Evolutionary conservation across 2,797 vertebrate genomes (phyloP).

Genomic region (Pantherophis vulpinus): DNA sequence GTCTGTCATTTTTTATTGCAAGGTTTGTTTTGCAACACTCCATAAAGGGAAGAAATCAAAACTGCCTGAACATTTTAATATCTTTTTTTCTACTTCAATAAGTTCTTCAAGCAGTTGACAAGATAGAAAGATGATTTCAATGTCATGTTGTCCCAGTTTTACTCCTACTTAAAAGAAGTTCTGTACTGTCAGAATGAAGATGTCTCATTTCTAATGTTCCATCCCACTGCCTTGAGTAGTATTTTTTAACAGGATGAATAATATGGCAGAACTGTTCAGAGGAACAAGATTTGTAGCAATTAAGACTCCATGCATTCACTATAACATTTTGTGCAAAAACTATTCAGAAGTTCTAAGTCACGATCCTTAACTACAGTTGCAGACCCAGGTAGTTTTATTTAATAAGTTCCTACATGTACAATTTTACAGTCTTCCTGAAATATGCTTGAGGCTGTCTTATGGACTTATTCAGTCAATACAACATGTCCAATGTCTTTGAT

Average conservation of each 20-base stretch:
- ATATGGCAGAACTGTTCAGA: neutral
- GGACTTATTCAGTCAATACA: neutral
- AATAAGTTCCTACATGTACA: neutral
- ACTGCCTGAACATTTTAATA: neutral
- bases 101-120: slow-evolving; percentile 29
- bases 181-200: slow-evolving; percentile 15
- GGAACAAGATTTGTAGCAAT: neutral
- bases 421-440: neutral
- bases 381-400: neutral
- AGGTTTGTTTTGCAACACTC: neutral
- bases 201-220: slow-evolving; percentile 22
- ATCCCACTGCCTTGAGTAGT: slow-evolving; percentile 1
- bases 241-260: slow-evolving; percentile 22
- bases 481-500: neutral
- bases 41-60: neutral
- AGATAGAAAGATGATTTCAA: neutral
- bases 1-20: neutral
- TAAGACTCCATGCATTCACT: neutral
- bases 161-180: slow-evolving; percentile 5
- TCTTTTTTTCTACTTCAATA: slow-evolving; percentile 2
- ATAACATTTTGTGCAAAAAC: neutral
- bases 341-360: neutral
- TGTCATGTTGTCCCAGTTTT: slow-evolving; percentile 6
- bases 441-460: neutral
- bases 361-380: neutral